Evolutionary conservation across 2,797 vertebrate species (phyloP), one percentile per base, ranked within the genome.

Genomic region (Sebastes paucispinis): DNA sequence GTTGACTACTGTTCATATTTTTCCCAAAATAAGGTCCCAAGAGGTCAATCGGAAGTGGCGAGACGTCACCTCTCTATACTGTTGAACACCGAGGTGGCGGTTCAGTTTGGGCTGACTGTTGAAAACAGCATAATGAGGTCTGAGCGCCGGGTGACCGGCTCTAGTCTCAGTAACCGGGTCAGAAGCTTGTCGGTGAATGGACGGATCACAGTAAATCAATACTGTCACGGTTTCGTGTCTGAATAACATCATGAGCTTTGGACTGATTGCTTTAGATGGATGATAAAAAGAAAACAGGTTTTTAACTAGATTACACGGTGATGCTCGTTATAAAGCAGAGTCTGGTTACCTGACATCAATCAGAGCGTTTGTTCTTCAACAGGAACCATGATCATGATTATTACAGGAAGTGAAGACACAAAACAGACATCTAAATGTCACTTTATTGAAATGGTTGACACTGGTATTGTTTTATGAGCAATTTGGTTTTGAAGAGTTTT

Each of bases 271-370:
- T 81, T 22, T 63, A 69, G 60, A 58, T 4, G 27, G 18, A 2
- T 52, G 62, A 72, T 65, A 31, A 55, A 58, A 77, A 72, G n/a
- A 54, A 58, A 6, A 8, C 6, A 14, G 39, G 68, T 54, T 79
- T 78, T 50, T 82, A 80, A 82, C 69, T 1, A 27, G 39, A 82
- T 92, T 70, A 89, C 16, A 24, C 60, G 10, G 31, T 3, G 27
- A 60, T n/a, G 24, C 18, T 39, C 8, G 22, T 75, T 59, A 3
- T 31, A 29, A 63, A 43, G 75, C 12, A 20, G 60, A n/a, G 3
- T 73, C 86, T 68, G 66, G 10, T 84, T 67, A 63, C 16, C 22
- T 22, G 57, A 82, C 76, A 75, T 87, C 79, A 82, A 24, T 72
- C 79, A 52, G 31, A 55, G 57, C 77, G 65, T 84, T 73, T 81